Evolutionary conservation across 2,888 invertebrate genomes (phyloP).

Genomic region (Microdon myrmicae): DNA sequence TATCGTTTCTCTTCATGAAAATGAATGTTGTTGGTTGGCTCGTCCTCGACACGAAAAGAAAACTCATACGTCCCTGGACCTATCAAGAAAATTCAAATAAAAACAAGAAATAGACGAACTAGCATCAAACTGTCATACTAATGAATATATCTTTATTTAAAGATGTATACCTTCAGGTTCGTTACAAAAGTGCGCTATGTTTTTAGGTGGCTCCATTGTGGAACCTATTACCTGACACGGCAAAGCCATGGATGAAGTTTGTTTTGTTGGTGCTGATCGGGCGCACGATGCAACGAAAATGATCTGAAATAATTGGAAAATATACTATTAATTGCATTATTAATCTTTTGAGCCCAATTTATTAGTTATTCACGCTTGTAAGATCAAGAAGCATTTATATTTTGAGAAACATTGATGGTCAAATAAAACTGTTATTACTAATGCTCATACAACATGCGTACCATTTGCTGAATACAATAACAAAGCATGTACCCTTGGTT

Average conservation of each 20-base stretch:
- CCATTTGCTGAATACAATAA: not conserved
- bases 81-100: constrained; percentile 43
- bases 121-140: constrained; percentile 9
- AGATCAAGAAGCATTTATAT: no score
- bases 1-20: constrained; percentile 77
- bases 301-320: constrained; percentile 38
- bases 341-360: no score
- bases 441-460: not conserved
- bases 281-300: constrained; percentile 42
- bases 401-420: no score
- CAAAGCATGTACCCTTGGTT: no score
- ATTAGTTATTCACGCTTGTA: no score
- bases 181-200: constrained; percentile 59
- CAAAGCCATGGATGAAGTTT: no score
- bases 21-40: constrained; percentile 74
- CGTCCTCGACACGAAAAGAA: constrained; percentile 77
- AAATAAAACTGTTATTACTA: no score
- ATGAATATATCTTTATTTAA: not conserved
- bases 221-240: no score
- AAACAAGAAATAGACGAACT: not conserved
- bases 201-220: constrained; percentile 28
- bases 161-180: constrained; percentile 61
- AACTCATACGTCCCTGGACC: constrained; percentile 77
- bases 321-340: no score
- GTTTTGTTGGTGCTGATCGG: constrained; percentile 48